Evolutionary conservation across 92 coral and sea anemone species (phyloP).

Genomic region (Phenganax stokvisi): DNA sequence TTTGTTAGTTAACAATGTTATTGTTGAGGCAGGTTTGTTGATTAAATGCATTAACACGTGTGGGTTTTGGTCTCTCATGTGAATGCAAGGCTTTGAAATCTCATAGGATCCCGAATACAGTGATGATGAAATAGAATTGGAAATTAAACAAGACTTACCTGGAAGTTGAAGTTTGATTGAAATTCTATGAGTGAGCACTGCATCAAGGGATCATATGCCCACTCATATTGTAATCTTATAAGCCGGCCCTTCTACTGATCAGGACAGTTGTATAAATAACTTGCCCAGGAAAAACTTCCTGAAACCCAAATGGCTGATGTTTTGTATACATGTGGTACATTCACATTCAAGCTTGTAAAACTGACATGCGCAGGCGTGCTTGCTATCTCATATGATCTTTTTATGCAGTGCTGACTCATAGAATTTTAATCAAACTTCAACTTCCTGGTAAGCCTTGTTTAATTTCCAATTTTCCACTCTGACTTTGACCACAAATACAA

Average conservation of each 20-base stretch:
- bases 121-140: conserved; percentile 41
- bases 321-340: background rate
- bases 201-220: conserved; percentile 34
- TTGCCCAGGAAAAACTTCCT: background rate
- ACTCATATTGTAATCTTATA: background rate
- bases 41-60: too few relatives aligned
- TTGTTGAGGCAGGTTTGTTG: too few relatives aligned
- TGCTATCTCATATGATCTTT: conserved; percentile 30
- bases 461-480: background rate
- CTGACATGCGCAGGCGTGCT: conserved; percentile 33
- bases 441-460: background rate
- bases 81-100: conserved; percentile 27
- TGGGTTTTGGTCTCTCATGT: conserved; percentile 19
- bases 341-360: conserved; percentile 27
- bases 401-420: too few relatives aligned
- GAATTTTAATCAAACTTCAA: too few relatives aligned
- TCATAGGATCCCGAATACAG: conserved; percentile 38
- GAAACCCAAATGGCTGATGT: background rate
- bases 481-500: too few relatives aligned
- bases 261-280: too few relatives aligned
- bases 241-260: too few relatives aligned
- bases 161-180: background rate
- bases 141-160: conserved; percentile 14
- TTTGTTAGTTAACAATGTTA: too few relatives aligned
- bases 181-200: conserved; percentile 22